phyloP scores from a whole-genome alignment of 2,797 vertebrate species.

The Lagodon rhomboides region DNA sequence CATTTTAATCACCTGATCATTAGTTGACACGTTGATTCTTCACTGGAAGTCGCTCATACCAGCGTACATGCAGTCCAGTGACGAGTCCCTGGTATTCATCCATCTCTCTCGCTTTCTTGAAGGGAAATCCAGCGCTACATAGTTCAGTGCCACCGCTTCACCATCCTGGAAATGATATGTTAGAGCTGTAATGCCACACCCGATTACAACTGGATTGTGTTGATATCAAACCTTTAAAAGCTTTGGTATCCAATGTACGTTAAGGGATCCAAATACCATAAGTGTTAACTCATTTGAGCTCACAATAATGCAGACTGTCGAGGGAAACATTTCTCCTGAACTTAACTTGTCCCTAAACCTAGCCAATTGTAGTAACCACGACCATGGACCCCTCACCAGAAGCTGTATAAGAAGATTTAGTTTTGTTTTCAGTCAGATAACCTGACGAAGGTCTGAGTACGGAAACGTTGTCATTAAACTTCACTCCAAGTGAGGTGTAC shows the following conservation, averaged over 20 bases:
- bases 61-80: constrained; percentile 40
- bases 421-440: no score
- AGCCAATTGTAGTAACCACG: no score
- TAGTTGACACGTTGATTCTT: not conserved
- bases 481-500: no score
- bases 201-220: not conserved
- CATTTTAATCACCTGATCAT: no score
- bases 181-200: not conserved
- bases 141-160: constrained; percentile 2
- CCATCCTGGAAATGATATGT: constrained; percentile 34
- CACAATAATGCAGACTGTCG: no score
- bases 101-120: constrained; percentile 20
- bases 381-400: no score
- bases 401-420: no score
- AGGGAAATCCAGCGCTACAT: constrained; percentile 48
- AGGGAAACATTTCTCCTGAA: no score
- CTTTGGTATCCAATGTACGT: not conserved
- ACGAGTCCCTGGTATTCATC: constrained; percentile 6
- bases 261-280: not conserved
- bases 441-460: no score
- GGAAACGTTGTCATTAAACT: no score
- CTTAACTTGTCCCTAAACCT: no score
- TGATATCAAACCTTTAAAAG: not conserved
- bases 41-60: not conserved
- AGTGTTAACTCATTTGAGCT: no score